phyloP scores from a whole-genome alignment of 2,797 vertebrate species.

The Poecilia velifera region DNA sequence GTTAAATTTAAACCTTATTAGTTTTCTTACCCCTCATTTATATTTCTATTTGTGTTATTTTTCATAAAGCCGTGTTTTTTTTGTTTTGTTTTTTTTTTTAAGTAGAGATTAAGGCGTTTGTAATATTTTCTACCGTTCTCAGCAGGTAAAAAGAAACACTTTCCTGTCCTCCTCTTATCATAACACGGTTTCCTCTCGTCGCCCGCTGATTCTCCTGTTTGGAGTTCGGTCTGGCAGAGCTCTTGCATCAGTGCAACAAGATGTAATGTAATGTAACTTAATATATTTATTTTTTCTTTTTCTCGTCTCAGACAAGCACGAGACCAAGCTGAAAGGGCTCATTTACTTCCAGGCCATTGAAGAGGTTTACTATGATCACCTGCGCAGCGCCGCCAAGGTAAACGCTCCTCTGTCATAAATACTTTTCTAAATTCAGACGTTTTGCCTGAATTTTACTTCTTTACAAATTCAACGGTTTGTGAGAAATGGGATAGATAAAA shows the following conservation, averaged over 20 bases:
- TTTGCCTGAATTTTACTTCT: background rate
- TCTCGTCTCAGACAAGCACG: conserved; percentile 88
- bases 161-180: background rate
- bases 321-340: conserved; percentile 95
- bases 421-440: background rate
- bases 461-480: background rate
- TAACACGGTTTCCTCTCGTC: conserved; percentile 24
- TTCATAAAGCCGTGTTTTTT: background rate
- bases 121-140: background rate
- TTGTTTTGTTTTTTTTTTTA: background rate
- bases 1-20: background rate
- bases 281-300: conserved; percentile 53
- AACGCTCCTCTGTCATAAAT: conserved; percentile 9
- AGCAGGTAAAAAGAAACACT: conserved; percentile 3
- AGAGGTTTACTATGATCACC: conserved; percentile 97
- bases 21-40: background rate
- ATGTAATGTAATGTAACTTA: conserved; percentile 64
- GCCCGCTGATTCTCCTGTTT: conserved; percentile 39
- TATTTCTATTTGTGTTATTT: background rate
- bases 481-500: background rate
- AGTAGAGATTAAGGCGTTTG: background rate
- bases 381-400: conserved; percentile 96
- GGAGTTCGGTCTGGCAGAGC: conserved; percentile 55
- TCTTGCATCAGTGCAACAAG: conserved; percentile 71
- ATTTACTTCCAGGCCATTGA: conserved; percentile 99